A percentile compares a stretch with the other conserved stretches of the same genome.
Conservation (phyloP, 2,797 vertebrate species). For the Strix occidentalis region DNA sequence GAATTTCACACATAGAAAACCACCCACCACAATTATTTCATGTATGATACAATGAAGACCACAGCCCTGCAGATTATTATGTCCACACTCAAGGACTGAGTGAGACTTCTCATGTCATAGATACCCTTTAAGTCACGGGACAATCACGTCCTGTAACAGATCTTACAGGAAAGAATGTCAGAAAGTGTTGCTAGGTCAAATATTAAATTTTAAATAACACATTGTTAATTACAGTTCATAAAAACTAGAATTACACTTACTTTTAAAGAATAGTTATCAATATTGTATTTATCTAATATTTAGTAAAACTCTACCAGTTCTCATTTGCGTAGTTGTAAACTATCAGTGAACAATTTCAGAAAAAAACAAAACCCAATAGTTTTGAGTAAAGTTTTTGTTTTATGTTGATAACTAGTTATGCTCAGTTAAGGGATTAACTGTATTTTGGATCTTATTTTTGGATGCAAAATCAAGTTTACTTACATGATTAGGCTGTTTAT, state of each 20-base stretch:
- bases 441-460: neutral
- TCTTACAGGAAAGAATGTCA: neutral
- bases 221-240: neutral
- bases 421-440: neutral
- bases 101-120: neutral
- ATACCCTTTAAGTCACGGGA: neutral
- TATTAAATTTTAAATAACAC: neutral
- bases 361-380: neutral
- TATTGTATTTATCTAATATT: neutral
- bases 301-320: neutral
- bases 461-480: slow-evolving; percentile 44
- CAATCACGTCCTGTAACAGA: neutral
- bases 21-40: neutral
- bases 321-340: neutral
- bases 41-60: neutral
- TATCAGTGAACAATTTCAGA: neutral
- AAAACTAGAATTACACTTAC: neutral
- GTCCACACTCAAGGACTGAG: neutral
- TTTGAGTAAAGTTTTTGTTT: neutral
- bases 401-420: neutral
- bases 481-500: slow-evolving; percentile 85
- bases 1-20: neutral
- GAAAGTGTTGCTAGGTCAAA: neutral
- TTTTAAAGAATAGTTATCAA: neutral
- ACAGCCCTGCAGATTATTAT: neutral